Evolutionary conservation across 2,797 vertebrate genomes (phyloP).

Genomic region (Clamator glandarius): DNA sequence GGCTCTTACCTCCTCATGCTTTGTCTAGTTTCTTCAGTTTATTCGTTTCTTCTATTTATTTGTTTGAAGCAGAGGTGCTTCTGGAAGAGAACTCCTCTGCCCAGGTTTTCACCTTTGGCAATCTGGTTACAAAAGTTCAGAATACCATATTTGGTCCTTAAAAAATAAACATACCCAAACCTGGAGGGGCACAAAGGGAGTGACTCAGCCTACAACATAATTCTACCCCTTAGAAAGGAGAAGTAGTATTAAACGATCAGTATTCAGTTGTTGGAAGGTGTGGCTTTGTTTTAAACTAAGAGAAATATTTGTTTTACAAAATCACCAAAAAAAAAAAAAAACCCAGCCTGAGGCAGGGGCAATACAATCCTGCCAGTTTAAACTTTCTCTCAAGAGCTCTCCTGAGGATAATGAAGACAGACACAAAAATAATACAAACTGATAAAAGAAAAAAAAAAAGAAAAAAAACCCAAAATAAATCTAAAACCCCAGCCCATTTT

Average conservation of each 20-base stretch:
- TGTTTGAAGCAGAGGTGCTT: not conserved
- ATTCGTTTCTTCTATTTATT: not conserved
- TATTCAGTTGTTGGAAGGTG: constrained; percentile 27
- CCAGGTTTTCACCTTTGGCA: not conserved
- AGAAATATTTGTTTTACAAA: constrained; percentile 69
- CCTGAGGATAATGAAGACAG: constrained; percentile 37
- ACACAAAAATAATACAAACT: constrained; percentile 53
- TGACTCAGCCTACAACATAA: not conserved
- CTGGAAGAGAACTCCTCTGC: not conserved
- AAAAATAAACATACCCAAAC: not conserved
- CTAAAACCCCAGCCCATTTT: not conserved
- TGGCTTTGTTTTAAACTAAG: constrained; percentile 29
- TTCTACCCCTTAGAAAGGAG: not conserved
- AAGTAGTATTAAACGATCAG: constrained; percentile 11
- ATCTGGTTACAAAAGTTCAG: not conserved
- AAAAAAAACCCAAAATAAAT: not conserved
- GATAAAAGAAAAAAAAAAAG: not conserved
- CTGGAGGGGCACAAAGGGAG: not conserved
- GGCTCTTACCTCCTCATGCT: not conserved
- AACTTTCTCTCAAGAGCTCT: constrained; percentile 43
- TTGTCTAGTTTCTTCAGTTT: not conserved
- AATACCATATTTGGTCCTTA: not conserved
- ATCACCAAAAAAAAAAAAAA: not conserved
- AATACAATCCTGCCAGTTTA: constrained; percentile 56
- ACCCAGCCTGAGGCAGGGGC: constrained; percentile 32